phyloP scores from a whole-genome alignment of 2,797 vertebrate genomes.

The Natrix natrix region DNA sequence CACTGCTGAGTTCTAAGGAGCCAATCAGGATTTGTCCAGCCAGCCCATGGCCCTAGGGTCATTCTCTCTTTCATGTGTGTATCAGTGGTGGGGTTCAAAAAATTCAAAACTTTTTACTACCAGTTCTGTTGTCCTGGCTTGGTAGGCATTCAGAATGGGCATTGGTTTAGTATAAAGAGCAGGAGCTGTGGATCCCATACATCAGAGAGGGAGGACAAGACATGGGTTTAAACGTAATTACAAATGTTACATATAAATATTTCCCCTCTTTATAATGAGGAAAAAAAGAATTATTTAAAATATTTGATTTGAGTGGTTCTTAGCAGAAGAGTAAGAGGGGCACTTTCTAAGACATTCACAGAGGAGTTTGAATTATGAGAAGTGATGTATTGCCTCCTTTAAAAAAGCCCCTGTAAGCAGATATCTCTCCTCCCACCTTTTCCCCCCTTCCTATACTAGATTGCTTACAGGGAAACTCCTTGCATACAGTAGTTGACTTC shows the following conservation, averaged over 20 bases:
- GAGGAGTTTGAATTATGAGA: neutral
- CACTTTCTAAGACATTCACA: neutral
- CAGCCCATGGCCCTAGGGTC: neutral
- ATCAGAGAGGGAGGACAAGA: neutral
- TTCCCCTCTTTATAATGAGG: neutral
- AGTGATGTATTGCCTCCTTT: neutral
- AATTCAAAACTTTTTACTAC: too few relatives aligned
- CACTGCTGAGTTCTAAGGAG: neutral
- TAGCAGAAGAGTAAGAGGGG: neutral
- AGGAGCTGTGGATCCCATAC: neutral
- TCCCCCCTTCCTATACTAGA: too few relatives aligned
- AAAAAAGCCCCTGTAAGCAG: neutral
- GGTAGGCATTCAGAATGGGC: neutral
- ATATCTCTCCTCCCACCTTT: neutral
- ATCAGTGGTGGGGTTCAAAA: too few relatives aligned
- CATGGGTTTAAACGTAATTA: too few relatives aligned
- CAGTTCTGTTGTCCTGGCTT: too few relatives aligned
- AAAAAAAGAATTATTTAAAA: neutral
- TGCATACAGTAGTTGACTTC: neutral
- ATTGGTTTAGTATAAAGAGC: neutral
- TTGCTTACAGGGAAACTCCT: neutral
- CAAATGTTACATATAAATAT: neutral
- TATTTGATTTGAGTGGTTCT: neutral
- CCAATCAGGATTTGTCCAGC: neutral
- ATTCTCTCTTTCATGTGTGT: neutral